Conservation (phyloP, 2,888 invertebrate species). For the Kryphioiulus occultus region DNA sequence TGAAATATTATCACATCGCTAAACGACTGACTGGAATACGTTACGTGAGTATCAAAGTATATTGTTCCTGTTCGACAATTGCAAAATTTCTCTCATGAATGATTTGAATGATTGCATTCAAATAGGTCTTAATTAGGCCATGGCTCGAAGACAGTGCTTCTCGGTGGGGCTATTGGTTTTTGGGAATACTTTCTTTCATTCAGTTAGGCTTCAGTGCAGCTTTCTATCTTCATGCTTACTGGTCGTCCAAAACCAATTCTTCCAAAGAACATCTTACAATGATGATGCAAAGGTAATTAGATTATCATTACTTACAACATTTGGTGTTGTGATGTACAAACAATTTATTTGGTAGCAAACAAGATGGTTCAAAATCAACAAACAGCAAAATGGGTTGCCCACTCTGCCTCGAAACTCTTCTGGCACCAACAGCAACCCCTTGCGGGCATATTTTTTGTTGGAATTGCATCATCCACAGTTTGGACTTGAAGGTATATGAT, state of each 20-base stretch:
- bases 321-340: background rate
- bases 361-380: background rate
- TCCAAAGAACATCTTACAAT: background rate
- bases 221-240: slow-evolving; percentile 42
- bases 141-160: slow-evolving; percentile 48
- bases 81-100: background rate
- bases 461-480: slow-evolving; percentile 46
- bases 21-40: slow-evolving; percentile 49
- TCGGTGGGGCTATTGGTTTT: slow-evolving; percentile 49
- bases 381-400: slow-evolving; percentile 39
- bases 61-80: background rate
- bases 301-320: background rate
- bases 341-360: slow-evolving; percentile 1
- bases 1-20: slow-evolving; percentile 50
- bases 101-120: background rate
- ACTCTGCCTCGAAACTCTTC: slow-evolving; percentile 41
- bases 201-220: slow-evolving; percentile 46
- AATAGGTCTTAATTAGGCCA: slow-evolving; percentile 48
- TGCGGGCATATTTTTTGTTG: slow-evolving; percentile 50
- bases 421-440: slow-evolving; percentile 44
- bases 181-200: slow-evolving; percentile 46
- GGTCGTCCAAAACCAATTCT: background rate
- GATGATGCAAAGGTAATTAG: background rate
- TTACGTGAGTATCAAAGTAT: slow-evolving; percentile 39
- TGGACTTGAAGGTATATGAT: slow-evolving; percentile 46